These are phyloP conservation scores for Cynocephalus volans DNA, from an alignment of 2,113 vertebrate genomes.

Conservation along the genomic window DNA sequence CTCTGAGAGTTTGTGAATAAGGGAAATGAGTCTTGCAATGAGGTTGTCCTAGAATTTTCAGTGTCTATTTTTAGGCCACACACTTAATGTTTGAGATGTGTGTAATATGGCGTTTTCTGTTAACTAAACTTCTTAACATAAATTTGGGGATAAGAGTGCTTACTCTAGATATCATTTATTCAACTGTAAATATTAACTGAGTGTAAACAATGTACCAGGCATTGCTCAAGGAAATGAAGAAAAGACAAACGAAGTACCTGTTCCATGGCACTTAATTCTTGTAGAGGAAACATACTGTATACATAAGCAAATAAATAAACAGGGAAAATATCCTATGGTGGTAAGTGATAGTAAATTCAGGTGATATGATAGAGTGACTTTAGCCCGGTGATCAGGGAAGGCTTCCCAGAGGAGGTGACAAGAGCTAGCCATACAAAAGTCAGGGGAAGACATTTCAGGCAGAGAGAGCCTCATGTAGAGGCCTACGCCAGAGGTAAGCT, in stretches of 20 bases:
- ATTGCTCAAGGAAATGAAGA: background rate
- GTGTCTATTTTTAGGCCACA: background rate
- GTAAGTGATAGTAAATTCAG: background rate
- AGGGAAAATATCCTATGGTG: background rate
- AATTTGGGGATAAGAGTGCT: background rate
- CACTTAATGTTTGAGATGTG: background rate
- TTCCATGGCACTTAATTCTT: background rate
- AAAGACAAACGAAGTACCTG: background rate
- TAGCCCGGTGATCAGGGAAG: background rate
- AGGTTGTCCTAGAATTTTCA: background rate
- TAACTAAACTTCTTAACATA: constrained; percentile 6
- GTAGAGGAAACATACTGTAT: background rate
- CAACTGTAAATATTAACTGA: background rate
- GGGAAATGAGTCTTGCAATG: background rate
- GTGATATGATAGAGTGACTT: background rate
- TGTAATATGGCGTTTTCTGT: background rate
- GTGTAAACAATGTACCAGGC: background rate
- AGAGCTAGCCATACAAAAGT: background rate
- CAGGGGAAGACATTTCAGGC: background rate
- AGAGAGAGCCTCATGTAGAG: background rate
- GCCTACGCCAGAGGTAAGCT: background rate
- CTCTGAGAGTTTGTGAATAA: background rate
- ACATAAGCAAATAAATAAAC: background rate
- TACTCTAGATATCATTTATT: background rate
- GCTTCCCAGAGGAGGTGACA: background rate